phyloP scores from a whole-genome alignment of 2,797 vertebrate species.

The Channa striata region DNA sequence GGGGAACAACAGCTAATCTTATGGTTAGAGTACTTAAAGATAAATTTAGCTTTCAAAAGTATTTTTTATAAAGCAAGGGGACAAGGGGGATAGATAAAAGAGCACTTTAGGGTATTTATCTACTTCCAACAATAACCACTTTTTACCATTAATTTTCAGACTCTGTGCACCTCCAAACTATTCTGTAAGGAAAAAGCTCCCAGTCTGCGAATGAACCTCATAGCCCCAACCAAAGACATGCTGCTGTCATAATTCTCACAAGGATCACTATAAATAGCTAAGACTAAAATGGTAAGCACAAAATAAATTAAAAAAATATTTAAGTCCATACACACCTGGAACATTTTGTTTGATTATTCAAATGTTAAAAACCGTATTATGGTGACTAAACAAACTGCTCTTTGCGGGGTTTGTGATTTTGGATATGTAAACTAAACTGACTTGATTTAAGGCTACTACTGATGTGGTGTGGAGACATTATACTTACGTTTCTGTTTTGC shows the following conservation, averaged over 20 bases:
- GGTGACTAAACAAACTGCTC: background rate
- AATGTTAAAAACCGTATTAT: background rate
- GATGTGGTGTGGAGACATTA: conserved; percentile 11
- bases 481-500: conserved; percentile 95
- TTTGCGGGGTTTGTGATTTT: background rate
- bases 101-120: too few species aligned
- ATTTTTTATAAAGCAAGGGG: background rate
- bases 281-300: background rate
- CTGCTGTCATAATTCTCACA: too few species aligned
- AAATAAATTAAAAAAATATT: background rate
- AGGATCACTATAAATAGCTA: too few species aligned
- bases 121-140: too few species aligned
- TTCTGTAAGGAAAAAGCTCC: too few species aligned
- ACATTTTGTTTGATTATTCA: background rate
- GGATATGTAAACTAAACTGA: background rate
- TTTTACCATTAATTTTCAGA: too few species aligned
- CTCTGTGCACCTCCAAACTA: too few species aligned
- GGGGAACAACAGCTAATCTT: background rate
- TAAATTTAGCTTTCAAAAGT: background rate
- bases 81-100: background rate
- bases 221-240: too few species aligned
- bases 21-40: background rate
- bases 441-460: background rate
- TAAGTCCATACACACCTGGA: background rate
- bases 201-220: too few species aligned